Evolutionary conservation across 2,888 invertebrate species (phyloP), one percentile per base, ranked within the genome.

Genomic region (Nesidiocoris tenuis): DNA sequence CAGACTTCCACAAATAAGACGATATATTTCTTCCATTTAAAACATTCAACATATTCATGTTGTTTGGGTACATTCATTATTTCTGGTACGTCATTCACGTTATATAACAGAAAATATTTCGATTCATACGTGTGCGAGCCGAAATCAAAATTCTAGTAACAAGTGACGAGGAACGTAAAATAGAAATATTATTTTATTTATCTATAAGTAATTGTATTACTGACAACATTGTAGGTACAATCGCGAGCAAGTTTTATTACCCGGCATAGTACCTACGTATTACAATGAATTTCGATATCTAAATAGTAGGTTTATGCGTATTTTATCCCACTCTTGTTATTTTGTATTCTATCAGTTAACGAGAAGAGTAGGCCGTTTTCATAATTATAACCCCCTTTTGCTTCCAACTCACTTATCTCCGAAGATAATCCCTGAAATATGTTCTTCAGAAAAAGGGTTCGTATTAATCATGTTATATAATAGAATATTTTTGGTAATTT

Each of bases 331-430:
- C 9, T 65, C 25, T 7, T 65, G 18, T 39, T 65, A 25, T 25
- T 39, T 65, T 65, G 39, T 65, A 39, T 65, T 65, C 39, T 17
- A 39, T 39, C 39, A 65, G 25, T 65, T 59, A 18, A n/a, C 61
- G 16, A 61, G 72, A 61, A 72, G n/a, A 61, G 61, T 72, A 72
- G 72, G 72, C 72, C 72, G 72, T 72, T 72, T 63, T 72, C 25
- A 70, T 61, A 72, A 72, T 72, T 72, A 61, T 72, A 72, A 72
- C 61, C 72, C 63, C 54, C 18, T 21, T 5, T 59, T 18, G n/a
- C 16, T 23, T 59, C 25, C 25, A 72, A 61, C 72, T 61, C 54
- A 21, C 18, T 25, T 16, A 23, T 24, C 9, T 23, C 17, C 12
- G n/a, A 39, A 71, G 68, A n/a, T 16, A 16, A 22, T 56, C 1